Evolutionary conservation across 2,888 invertebrate species (phyloP), one percentile per base, ranked within the genome.

Genomic region (Netelia virgata): DNA sequence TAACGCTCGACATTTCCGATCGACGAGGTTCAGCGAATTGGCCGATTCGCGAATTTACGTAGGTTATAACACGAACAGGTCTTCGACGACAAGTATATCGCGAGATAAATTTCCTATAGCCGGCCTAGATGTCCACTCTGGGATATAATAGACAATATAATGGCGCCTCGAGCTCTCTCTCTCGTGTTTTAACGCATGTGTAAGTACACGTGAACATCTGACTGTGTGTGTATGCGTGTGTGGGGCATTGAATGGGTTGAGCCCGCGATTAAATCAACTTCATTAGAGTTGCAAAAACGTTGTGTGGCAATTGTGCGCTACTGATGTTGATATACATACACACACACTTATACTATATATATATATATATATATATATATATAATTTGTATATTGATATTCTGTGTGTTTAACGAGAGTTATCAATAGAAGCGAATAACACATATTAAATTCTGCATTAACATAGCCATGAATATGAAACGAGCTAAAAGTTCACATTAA

Each of bases 251-350:
- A 83, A 78, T 78, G 78, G 77, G 78, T 47, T 64, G 75, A 68
- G 78, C 55, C 41, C 59, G 70, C 80, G 84, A 74, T 86, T 85
- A 84, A 86, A 87, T 88, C 87, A 77, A 83, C 86, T 87, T 90
- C 87, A 87, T 90, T 89, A 89, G 86, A 79, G 86, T 88, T 88
- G 88, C 88, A 88, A 88, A 88, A 74, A 72, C 59, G 69, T 57
- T 77, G 84, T 79, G 83, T 82, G 84, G 84, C 84, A 82, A 84
- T 86, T 81, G 61, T 74, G 82, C 78, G 75, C 84, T 82, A 86
- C 73, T 57, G 84, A 77, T 66, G n/a, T 82, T 61, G 59, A 79
- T 73, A 20, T n/a, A 50, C 23, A 53, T 28, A 14, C 10, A 41
- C 18, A 23, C 16, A 8, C 5, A 20, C 1, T 9, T 1, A 9